phyloP scores from a whole-genome alignment of 1,140 invertebrate species.

The Drosophila lini region DNA sequence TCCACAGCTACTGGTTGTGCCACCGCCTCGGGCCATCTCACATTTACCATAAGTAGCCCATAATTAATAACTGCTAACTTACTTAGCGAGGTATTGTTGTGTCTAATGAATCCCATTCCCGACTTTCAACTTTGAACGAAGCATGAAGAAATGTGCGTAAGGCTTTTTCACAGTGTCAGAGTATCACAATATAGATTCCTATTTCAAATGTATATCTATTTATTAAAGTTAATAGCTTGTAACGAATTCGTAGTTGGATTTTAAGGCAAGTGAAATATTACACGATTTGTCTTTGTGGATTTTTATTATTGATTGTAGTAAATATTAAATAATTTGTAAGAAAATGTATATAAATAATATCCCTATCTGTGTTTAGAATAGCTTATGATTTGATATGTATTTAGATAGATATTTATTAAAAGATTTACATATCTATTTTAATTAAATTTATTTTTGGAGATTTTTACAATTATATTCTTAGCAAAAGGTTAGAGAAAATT shows the following conservation, averaged over 20 bases:
- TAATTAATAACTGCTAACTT: constrained; percentile 78
- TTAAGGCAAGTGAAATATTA: neutral
- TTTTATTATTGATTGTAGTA: neutral
- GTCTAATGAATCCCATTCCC: constrained; percentile 70
- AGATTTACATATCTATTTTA: neutral
- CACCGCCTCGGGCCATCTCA: constrained; percentile 15
- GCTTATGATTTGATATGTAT: too few relatives aligned
- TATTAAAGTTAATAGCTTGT: constrained; percentile 1
- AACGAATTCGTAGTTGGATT: constrained; percentile 29
- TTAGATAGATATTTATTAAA: neutral
- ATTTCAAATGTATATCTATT: constrained; percentile 5
- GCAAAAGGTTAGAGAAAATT: neutral
- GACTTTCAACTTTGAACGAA: constrained; percentile 18
- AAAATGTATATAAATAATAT: too few relatives aligned
- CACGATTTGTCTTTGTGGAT: neutral
- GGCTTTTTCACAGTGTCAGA: neutral
- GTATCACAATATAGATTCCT: neutral
- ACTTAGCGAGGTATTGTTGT: constrained; percentile 64
- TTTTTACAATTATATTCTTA: neutral
- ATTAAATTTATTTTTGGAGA: neutral
- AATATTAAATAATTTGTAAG: neutral
- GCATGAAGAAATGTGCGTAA: constrained; percentile 31
- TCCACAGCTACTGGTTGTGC: constrained; percentile 49
- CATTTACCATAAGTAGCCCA: constrained; percentile 27
- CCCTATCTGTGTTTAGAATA: neutral